phyloP scores from a whole-genome alignment of 2,888 invertebrate genomes.

The Axea sp. region DNA sequence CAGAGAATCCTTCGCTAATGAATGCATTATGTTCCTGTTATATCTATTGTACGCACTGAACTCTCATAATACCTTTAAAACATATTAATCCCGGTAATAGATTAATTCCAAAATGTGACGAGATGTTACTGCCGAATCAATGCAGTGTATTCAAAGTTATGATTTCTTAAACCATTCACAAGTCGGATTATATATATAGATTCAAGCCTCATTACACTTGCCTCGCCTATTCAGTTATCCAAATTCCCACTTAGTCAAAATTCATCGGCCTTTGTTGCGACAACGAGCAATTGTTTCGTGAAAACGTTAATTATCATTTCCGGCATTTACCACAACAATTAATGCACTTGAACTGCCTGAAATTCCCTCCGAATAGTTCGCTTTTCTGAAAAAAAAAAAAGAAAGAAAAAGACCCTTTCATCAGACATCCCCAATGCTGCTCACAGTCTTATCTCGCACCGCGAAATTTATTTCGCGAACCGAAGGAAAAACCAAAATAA shows the following conservation, averaged over 20 bases:
- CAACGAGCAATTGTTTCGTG: constrained; percentile 55
- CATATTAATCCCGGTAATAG: constrained; percentile 40
- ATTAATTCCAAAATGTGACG: constrained; percentile 47
- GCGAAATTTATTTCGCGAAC: constrained; percentile 6
- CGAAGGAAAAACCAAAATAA: constrained; percentile 16
- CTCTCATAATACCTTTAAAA: constrained; percentile 34
- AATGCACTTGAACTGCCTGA: constrained; percentile 18
- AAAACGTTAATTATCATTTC: constrained; percentile 44
- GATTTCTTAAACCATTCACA: constrained; percentile 52
- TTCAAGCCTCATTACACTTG: constrained; percentile 43
- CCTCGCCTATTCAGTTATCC: constrained; percentile 38
- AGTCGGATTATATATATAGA: constrained; percentile 34
- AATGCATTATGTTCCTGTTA: constrained; percentile 22
- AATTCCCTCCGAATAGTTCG: constrained; percentile 3
- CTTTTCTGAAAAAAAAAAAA: too few species aligned
- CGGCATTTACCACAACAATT: constrained; percentile 45
- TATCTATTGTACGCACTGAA: constrained; percentile 35
- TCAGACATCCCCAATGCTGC: too few species aligned
- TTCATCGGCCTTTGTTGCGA: constrained; percentile 47
- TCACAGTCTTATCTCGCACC: not conserved
- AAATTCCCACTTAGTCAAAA: constrained; percentile 47
- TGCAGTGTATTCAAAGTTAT: constrained; percentile 40
- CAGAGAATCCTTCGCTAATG: constrained; percentile 13
- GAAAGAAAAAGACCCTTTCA: too few species aligned
- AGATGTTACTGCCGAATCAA: constrained; percentile 35